A percentile compares a stretch with the other conserved stretches of the same genome.
Evolutionary conservation across 2,113 vertebrate genomes (phyloP).

Genomic region (Piprites chloris): DNA sequence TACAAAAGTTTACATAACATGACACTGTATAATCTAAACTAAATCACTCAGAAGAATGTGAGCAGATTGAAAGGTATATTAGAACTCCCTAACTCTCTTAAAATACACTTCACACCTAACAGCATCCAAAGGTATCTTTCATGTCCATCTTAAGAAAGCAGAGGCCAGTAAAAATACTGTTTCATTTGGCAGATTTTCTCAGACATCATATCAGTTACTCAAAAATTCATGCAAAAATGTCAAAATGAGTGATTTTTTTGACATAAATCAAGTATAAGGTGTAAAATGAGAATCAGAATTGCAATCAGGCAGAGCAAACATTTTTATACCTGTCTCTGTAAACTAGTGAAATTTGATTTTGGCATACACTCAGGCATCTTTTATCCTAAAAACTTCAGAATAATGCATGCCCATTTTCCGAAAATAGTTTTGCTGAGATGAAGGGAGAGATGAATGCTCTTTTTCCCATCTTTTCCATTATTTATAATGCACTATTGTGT

Average conservation of each 20-base stretch:
- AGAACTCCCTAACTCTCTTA: not conserved
- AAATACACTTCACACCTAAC: not conserved
- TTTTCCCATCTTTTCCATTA: not conserved
- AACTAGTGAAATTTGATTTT: not conserved
- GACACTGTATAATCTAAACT: not conserved
- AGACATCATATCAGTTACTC: not conserved
- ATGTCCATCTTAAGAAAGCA: not conserved
- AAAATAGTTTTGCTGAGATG: not conserved
- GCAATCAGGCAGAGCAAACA: not conserved
- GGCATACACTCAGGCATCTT: not conserved
- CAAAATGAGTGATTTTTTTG: not conserved
- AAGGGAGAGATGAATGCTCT: rapidly evolving
- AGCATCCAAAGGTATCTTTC: not conserved
- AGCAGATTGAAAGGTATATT: not conserved
- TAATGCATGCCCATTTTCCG: not conserved
- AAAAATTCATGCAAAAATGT: not conserved
- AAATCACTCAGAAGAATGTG: not conserved
- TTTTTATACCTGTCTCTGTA: not conserved
- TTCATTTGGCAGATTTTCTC: not conserved
- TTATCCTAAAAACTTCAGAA: not conserved
- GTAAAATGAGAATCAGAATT: not conserved
- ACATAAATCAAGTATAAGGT: not conserved
- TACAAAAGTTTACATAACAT: not conserved
- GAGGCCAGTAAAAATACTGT: not conserved
- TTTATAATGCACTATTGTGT: not conserved